Evolutionary conservation across 2,113 vertebrate species (phyloP).

Genomic region (Mugil cephalus): DNA sequence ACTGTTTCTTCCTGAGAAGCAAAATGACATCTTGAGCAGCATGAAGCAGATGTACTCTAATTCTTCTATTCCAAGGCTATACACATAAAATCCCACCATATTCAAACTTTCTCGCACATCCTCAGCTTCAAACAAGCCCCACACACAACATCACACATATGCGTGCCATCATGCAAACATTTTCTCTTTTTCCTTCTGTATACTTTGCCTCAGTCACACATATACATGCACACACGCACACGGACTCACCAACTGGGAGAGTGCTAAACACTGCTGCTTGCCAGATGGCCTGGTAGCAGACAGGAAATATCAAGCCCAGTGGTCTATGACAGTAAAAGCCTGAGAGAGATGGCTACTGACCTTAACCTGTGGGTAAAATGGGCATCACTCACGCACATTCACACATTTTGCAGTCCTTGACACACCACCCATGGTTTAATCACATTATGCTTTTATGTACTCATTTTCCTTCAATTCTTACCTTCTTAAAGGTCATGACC

Average conservation of each 20-base stretch:
- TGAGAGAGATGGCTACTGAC: constrained; percentile 58
- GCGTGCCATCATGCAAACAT: neutral
- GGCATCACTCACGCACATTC: constrained; percentile 60
- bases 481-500: too few relatives aligned
- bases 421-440: constrained; percentile 16
- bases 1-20: constrained; percentile 13
- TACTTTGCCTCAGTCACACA: constrained; percentile 5
- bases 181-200: neutral
- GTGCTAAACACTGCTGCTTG: constrained; percentile 61
- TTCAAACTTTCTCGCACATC: neutral
- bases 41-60: constrained; percentile 15
- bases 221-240: neutral
- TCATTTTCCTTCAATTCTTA: too few relatives aligned
- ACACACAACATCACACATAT: constrained; percentile 16
- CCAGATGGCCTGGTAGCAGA: constrained; percentile 64
- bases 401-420: constrained; percentile 50
- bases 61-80: neutral
- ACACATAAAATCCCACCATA: constrained; percentile 1
- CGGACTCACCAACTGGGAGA: constrained; percentile 18
- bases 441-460: neutral
- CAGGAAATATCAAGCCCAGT: constrained; percentile 64
- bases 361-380: constrained; percentile 68
- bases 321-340: constrained; percentile 71
- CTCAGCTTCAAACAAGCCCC: neutral
- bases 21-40: constrained; percentile 27